Conservation (phyloP, 2,113 vertebrate genomes). For the Oxyura jamaicensis region DNA sequence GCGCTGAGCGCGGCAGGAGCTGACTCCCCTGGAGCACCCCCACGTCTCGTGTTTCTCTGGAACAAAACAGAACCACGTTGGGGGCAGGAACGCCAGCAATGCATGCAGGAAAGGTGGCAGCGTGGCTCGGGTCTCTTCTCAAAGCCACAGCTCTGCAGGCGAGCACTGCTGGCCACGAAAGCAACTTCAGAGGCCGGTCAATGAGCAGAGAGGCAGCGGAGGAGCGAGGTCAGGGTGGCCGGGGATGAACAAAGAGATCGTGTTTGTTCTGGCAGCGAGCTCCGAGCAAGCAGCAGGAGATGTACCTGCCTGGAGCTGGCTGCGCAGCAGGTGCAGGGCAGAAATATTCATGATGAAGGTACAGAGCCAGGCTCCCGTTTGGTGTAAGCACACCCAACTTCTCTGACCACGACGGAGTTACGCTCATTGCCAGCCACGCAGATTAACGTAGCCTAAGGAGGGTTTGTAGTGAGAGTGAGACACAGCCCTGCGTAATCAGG, state of each 20-base stretch:
- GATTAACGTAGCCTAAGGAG: fast-evolving
- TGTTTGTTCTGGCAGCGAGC: neutral
- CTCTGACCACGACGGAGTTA: fast-evolving
- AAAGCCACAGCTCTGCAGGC: neutral
- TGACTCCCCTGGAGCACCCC: neutral
- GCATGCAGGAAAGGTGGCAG: neutral
- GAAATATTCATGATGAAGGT: neutral
- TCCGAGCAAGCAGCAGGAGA: neutral
- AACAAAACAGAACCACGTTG: conserved; percentile 12
- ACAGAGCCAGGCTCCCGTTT: neutral
- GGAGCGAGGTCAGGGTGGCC: neutral
- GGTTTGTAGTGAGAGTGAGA: neutral
- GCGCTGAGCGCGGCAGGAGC: neutral
- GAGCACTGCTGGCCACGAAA: neutral
- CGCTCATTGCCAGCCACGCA: neutral
- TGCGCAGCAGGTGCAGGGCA: fast-evolving
- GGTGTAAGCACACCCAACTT: neutral
- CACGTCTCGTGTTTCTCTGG: conserved; percentile 44
- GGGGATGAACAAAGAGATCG: neutral
- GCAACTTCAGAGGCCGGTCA: neutral
- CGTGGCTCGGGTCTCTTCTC: neutral
- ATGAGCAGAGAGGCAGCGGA: neutral
- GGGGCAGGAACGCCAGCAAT: neutral
- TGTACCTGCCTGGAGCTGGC: neutral
- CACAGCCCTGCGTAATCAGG: neutral